Conservation (phyloP, 2,113 vertebrate genomes). For the Corynorhinus townsendii region DNA sequence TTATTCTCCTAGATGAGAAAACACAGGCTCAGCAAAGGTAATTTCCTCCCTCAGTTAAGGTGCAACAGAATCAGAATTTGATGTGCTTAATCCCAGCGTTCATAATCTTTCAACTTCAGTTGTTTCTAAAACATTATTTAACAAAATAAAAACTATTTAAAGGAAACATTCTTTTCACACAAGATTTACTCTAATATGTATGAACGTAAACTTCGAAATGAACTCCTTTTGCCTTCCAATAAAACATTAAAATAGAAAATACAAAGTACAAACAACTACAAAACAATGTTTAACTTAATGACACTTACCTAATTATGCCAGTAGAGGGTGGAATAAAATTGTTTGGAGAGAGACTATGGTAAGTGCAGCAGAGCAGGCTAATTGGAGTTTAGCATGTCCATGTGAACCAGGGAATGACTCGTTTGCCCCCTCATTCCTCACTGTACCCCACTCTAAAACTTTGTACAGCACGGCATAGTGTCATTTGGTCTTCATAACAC, state of each 20-base stretch:
- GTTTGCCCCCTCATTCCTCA: not conserved
- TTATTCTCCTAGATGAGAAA: not conserved
- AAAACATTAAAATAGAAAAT: not conserved
- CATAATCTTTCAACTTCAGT: not conserved
- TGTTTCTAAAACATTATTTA: not conserved
- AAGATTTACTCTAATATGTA: not conserved
- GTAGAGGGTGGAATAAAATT: not conserved
- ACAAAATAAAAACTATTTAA: conserved; percentile 4
- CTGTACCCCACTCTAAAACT: not conserved
- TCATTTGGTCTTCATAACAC: not conserved
- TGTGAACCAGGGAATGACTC: not conserved
- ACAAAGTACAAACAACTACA: not conserved
- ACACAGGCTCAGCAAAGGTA: not conserved
- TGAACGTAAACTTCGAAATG: not conserved
- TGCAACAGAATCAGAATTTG: not conserved
- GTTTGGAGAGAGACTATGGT: not conserved
- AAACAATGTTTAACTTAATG: not conserved
- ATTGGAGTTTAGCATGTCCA: not conserved
- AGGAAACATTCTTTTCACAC: not conserved
- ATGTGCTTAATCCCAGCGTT: not conserved
- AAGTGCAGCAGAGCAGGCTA: not conserved
- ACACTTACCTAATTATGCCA: not conserved
- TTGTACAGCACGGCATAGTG: too few species aligned
- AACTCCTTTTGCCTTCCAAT: not conserved
- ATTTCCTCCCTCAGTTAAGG: not conserved